Percentiles rank a stretch among this genome's conserved stretches.
These are phyloP conservation scores for Drosophila setosimentum DNA, from an alignment of 2,888 invertebrate species.

Conservation along the genomic window DNA sequence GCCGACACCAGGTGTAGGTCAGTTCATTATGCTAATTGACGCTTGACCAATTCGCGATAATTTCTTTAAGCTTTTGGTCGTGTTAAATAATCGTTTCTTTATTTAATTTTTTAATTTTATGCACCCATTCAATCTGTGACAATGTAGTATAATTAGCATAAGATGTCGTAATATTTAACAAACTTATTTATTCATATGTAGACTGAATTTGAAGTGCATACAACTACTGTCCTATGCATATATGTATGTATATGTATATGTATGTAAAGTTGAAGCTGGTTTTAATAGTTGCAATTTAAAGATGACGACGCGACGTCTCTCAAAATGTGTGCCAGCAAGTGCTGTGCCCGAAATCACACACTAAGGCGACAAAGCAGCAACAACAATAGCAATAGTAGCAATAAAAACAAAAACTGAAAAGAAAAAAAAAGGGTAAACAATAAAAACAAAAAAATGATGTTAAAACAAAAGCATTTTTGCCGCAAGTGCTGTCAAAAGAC, in stretches of 20 bases:
- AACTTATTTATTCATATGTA: background rate
- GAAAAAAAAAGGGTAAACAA: conserved; percentile 38
- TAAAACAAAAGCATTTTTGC: conserved; percentile 47
- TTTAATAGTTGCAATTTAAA: conserved; percentile 68
- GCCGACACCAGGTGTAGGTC: conserved; percentile 44
- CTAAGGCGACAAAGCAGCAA: conserved; percentile 25
- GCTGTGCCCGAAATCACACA: conserved; percentile 18
- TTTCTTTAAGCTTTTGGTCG: conserved; percentile 27
- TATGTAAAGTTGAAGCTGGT: background rate
- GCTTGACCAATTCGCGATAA: conserved; percentile 33
- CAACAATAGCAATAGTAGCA: conserved; percentile 6
- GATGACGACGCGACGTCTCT: conserved; percentile 37
- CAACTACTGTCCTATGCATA: background rate
- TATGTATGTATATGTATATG: background rate
- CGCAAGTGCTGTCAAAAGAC: conserved; percentile 59
- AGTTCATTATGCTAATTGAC: conserved; percentile 49
- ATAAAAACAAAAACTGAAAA: background rate
- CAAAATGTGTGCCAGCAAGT: conserved; percentile 63
- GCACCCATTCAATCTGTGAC: conserved; percentile 28
- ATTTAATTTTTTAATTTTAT: background rate
- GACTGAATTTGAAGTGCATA: conserved; percentile 17
- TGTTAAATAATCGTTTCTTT: conserved; percentile 54
- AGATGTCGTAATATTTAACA: conserved; percentile 42
- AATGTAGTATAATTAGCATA: conserved; percentile 61
- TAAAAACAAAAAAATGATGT: background rate